Evolutionary conservation across 1,140 invertebrate species (phyloP).

Genomic region (Plectrocnemia conspersa): DNA sequence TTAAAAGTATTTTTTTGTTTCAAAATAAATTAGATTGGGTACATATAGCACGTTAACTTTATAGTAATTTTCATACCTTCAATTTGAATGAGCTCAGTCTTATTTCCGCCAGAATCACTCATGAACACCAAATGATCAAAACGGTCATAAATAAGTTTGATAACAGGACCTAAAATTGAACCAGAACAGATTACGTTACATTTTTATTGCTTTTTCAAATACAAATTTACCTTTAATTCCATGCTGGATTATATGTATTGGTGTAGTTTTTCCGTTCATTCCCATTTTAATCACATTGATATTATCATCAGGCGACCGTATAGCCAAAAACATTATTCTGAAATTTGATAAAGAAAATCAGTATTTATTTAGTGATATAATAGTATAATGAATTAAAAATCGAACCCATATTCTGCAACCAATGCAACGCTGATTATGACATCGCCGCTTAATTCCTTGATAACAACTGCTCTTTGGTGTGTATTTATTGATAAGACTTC

Average conservation of each 20-base stretch:
- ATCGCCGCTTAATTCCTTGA: slow-evolving; percentile 51
- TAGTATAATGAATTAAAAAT: slow-evolving; percentile 7
- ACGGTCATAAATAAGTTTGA: slow-evolving; percentile 53
- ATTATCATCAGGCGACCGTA: slow-evolving; percentile 43
- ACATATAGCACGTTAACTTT: background rate
- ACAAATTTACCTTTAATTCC: slow-evolving; percentile 41
- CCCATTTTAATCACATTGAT: slow-evolving; percentile 57
- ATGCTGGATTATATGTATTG: slow-evolving; percentile 50
- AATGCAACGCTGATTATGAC: slow-evolving; percentile 58
- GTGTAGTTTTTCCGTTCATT: slow-evolving; percentile 53
- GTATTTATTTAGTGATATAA: slow-evolving; percentile 11
- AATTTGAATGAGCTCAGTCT: slow-evolving; percentile 53
- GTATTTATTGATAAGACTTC: slow-evolving; percentile 57
- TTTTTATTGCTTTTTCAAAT: slow-evolving; percentile 21
- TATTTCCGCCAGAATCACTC: slow-evolving; percentile 51
- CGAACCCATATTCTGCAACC: slow-evolving; percentile 52
- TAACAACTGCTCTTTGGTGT: slow-evolving; percentile 51
- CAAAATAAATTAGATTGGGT: no score
- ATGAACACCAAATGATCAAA: slow-evolving; percentile 51
- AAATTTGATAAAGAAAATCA: slow-evolving; percentile 26
- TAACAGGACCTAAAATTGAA: slow-evolving; percentile 44
- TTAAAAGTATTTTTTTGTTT: no score
- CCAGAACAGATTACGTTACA: background rate
- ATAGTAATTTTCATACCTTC: slow-evolving; percentile 46
- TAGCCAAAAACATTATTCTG: slow-evolving; percentile 62